These are phyloP conservation scores for Leptoteleia sp. DNA, from an alignment of 1,140 invertebrate species.

Conservation along the genomic window DNA sequence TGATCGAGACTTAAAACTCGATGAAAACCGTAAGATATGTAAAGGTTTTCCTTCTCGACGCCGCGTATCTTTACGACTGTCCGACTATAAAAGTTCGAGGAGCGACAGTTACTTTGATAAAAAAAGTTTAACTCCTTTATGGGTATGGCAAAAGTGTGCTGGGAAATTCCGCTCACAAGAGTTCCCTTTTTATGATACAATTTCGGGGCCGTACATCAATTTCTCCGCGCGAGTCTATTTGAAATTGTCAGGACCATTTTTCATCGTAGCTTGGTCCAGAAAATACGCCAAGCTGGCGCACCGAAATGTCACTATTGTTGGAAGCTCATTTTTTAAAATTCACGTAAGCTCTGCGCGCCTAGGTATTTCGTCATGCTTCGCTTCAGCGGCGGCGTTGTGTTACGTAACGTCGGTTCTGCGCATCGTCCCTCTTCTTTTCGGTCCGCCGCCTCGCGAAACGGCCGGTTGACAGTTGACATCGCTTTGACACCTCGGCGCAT, in stretches of 20 bases:
- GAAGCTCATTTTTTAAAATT: slow-evolving; percentile 44
- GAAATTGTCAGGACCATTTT: not conserved
- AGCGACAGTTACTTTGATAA: slow-evolving; percentile 13
- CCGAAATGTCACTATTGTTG: slow-evolving; percentile 32
- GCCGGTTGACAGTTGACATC: slow-evolving; percentile 79
- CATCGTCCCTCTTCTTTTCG: slow-evolving; percentile 68
- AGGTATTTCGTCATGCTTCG: slow-evolving; percentile 70
- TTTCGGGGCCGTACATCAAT: too few species aligned
- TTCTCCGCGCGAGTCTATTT: not conserved
- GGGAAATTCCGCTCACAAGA: not conserved
- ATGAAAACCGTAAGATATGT: slow-evolving; percentile 13
- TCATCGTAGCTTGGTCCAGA: not conserved
- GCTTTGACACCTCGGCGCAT: slow-evolving; percentile 74
- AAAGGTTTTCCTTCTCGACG: slow-evolving; percentile 25
- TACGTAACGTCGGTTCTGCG: slow-evolving; percentile 54
- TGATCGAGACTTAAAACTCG: not conserved
- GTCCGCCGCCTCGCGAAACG: slow-evolving; percentile 72
- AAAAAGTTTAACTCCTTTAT: slow-evolving; percentile 29
- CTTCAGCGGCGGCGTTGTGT: slow-evolving; percentile 56
- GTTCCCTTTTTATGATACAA: not conserved
- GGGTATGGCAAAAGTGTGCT: not conserved
- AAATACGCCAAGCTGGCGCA: not conserved
- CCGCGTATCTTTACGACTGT: slow-evolving; percentile 18
- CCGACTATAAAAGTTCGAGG: slow-evolving; percentile 3
- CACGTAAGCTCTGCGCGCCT: slow-evolving; percentile 31